phyloP scores from a whole-genome alignment of 2,888 invertebrate species.

The Ecliptopera silaceata region DNA sequence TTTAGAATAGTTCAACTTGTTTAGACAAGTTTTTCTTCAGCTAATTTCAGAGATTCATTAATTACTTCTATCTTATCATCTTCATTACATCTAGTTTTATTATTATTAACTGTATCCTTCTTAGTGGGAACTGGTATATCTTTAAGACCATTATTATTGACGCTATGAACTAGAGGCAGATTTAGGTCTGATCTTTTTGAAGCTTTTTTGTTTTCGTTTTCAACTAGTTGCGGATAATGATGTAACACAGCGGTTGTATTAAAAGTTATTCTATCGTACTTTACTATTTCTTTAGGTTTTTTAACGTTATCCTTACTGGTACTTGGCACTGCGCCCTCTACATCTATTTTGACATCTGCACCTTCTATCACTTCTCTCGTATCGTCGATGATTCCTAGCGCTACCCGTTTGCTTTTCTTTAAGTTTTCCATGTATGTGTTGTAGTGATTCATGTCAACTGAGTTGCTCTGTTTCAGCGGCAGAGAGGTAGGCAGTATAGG shows the following conservation, averaged over 20 bases:
- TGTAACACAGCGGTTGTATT: conserved; percentile 76
- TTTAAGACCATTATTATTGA: conserved; percentile 64
- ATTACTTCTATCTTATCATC: conserved; percentile 52
- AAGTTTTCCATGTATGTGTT: conserved; percentile 75
- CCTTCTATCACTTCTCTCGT: conserved; percentile 65
- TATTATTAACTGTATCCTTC: conserved; percentile 67
- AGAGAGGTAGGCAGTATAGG: conserved; percentile 73
- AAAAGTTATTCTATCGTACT: conserved; percentile 76
- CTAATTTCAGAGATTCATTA: conserved; percentile 68
- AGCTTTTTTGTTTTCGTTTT: conserved; percentile 44
- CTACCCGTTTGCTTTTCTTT: conserved; percentile 66
- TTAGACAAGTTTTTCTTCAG: conserved; percentile 80
- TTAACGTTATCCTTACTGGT: conserved; percentile 60
- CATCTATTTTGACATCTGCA: conserved; percentile 45
- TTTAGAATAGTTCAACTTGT: conserved; percentile 7
- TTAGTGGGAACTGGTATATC: conserved; percentile 34
- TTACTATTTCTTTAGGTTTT: conserved; percentile 66
- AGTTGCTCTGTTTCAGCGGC: conserved; percentile 74
- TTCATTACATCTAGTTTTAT: conserved; percentile 52
- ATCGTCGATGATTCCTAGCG: conserved; percentile 70
- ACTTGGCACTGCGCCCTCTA: conserved; percentile 62
- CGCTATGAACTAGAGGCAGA: conserved; percentile 45
- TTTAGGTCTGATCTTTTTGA: conserved; percentile 65
- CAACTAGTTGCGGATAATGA: conserved; percentile 72
- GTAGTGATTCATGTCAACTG: conserved; percentile 74